Evolutionary conservation across 2,113 vertebrate species (phyloP), one percentile per base, ranked within the genome.

Genomic region (Neofelis nebulosa): DNA sequence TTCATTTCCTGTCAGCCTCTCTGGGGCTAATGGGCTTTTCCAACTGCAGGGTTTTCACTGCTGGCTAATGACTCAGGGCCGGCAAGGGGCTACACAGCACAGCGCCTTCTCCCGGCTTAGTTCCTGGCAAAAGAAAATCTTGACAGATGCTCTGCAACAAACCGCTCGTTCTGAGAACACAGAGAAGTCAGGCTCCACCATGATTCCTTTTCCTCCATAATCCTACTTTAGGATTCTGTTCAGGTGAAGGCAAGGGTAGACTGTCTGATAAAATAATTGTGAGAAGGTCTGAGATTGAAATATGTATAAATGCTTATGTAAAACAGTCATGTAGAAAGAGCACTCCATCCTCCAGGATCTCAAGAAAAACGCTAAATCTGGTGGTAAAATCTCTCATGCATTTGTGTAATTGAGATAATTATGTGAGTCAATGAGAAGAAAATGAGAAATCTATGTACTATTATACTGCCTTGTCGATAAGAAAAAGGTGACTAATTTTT

Each of bases 101-200:
- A 98, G 97, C 94, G 97, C 98, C 98, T 98, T 97, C 99, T 98
- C 89, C 98, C 98, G 99, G 98, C 98, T 98, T 94, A 89, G 97
- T 80, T 98, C 98, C 98, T 97, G 95, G 98, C 98, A 98, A 98
- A 98, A 98, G 82, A 78, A 96, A 97, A 38, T 83, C 31, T 82
- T 95, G 96, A 97, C 97, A 41, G 45, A 98, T 93, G 29, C 95
- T 82, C 9, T 78, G 31, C 63, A 74, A 97, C 97, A 91, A 97
- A 92, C 83, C 92, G 97, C 91, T 93, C 94, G 80, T 93, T 98
- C 94, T 7, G 87, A 96, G 93, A 95, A 97, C 89, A 65, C 71
- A 94, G 52, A 68, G 96, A 21, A 69, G 79, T 69, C 81, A 2
- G 89, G 0, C 92, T 97, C 86, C 86, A 84, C 83, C 76, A 97